A percentile compares a stretch with the other conserved stretches of the same genome.
Conservation (phyloP, 2,888 invertebrate genomes). For the Hymenopus coronatus region DNA sequence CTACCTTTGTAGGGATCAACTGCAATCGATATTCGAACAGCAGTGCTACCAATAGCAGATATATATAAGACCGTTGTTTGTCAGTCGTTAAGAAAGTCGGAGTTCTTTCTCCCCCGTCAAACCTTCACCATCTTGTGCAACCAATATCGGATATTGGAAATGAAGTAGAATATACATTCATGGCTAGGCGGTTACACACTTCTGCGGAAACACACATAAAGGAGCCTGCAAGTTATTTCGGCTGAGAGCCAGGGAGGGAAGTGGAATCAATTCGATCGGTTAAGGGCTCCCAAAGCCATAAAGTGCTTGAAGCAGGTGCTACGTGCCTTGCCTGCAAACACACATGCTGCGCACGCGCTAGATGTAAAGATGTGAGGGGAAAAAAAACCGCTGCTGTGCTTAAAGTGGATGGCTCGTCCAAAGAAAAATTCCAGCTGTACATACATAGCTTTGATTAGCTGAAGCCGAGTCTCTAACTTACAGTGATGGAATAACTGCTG, state of each 20-base stretch:
- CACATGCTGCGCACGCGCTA: background rate
- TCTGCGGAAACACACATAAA: background rate
- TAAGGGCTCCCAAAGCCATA: background rate
- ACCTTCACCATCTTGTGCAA: background rate
- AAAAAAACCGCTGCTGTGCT: background rate
- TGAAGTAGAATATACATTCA: background rate
- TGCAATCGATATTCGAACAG: too few relatives aligned
- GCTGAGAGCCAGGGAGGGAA: background rate
- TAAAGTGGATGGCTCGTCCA: background rate
- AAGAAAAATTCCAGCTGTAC: background rate
- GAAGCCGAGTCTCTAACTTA: too few relatives aligned
- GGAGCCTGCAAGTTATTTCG: background rate
- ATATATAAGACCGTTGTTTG: too few relatives aligned
- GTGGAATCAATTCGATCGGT: background rate
- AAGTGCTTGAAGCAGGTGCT: background rate
- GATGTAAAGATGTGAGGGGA: background rate
- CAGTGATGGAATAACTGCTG: too few relatives aligned
- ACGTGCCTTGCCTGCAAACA: background rate
- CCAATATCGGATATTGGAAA: background rate
- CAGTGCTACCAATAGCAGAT: too few relatives aligned
- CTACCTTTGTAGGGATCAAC: too few relatives aligned
- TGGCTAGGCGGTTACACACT: background rate
- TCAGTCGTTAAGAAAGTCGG: too few relatives aligned
- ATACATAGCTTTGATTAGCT: background rate
- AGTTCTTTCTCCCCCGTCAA: background rate